Base-by-base conservation (phyloP, 2,888 invertebrate genomes). In the Dermolepida albohirtum region DNA sequence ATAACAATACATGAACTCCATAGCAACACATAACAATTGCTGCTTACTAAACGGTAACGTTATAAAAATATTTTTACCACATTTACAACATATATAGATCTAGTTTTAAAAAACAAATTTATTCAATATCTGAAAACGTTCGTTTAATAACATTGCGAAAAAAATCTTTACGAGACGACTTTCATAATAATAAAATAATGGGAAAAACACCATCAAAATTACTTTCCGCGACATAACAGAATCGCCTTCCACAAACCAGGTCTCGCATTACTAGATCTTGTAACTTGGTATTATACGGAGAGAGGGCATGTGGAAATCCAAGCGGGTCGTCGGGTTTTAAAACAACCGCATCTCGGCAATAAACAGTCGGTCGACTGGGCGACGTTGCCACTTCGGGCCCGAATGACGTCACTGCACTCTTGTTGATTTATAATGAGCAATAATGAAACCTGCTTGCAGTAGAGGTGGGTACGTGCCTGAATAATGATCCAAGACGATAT, bases 341-440 rank as follows among this genome's bases (percentile, higher is more conserved):
- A 69, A 69, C 70, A 64, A 68, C 67, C 69, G 69, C 67, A 44
- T 43, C 44, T 29, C 12, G 29, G n/a, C 57, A 57, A 43, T 44
- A 57, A 44, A 57, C 44, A 57, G 41, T 22, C 57, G 57, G 57
- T 43, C 43, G 17, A 74, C 72, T 77, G 77, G 73, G 76, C 81
- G 75, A 70, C 76, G 80, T 81, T 80, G 81, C 80, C 80, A 66
- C 69, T 63, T 72, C 70, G 2, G 8, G 72, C 8, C 5, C 44
- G 57, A 57, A 57, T 81, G 80, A 82, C 81, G 82, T 82, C 81
- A 81, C 74, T 70, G 72, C 77, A 77, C 79, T 80, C 80, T 78
- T 80, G 80, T 81, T 82, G 81, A 82, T 82, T 82, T 82, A 82
- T 81, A 82, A 81, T 79, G 81, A 81, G 82, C 81, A 82, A 82